Conservation (phyloP, 2,797 vertebrate species). For the Champsocephalus esox region DNA sequence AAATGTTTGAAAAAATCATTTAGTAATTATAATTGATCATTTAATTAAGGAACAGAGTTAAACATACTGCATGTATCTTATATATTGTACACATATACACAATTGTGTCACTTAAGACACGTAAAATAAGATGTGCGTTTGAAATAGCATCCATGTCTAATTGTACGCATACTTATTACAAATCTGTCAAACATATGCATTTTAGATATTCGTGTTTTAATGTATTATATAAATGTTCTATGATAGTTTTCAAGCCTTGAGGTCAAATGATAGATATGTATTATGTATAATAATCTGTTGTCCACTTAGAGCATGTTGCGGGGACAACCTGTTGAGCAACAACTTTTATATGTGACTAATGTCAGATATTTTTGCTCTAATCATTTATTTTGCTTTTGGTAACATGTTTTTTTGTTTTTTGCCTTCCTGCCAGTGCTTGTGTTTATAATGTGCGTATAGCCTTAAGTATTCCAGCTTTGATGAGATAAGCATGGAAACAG, state of each 20-base stretch:
- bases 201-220: too few species aligned
- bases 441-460: not conserved
- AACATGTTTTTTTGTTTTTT: not conserved
- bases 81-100: not conserved
- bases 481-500: conserved; percentile 45
- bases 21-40: not conserved
- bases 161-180: not conserved
- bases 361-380: not conserved
- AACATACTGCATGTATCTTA: not conserved
- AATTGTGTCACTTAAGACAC: not conserved
- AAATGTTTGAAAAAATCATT: not conserved
- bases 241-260: not conserved
- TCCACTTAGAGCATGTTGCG: not conserved
- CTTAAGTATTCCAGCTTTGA: conserved; percentile 13
- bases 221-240: not conserved
- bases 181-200: too few species aligned
- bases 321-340: not conserved
- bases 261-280: not conserved
- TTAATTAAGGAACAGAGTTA: not conserved
- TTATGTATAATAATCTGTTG: not conserved
- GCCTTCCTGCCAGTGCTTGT: not conserved
- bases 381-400: not conserved
- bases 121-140: not conserved
- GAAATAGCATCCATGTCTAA: not conserved
- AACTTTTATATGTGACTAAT: not conserved